These are phyloP conservation scores for Miltochrista miniata DNA, from an alignment of 2,888 invertebrate genomes.

Conservation along the genomic window DNA sequence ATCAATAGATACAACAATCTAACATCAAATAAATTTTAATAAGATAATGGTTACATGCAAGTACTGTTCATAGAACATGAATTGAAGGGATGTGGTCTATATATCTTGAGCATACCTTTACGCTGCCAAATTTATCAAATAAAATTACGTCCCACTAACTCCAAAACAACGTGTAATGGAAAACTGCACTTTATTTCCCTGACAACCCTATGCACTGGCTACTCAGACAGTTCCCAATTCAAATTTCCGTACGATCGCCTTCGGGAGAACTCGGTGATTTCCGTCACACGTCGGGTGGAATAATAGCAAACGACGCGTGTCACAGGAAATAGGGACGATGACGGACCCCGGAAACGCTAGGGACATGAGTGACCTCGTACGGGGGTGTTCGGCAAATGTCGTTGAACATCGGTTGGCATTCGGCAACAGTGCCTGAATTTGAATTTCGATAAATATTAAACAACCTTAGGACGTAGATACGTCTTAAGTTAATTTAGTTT, in stretches of 20 bases:
- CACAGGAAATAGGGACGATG: constrained; percentile 65
- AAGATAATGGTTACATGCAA: too few relatives aligned
- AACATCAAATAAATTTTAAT: too few relatives aligned
- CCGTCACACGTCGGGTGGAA: constrained; percentile 57
- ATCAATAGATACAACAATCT: too few relatives aligned
- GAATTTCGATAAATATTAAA: constrained; percentile 17
- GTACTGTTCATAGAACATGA: too few relatives aligned
- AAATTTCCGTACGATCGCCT: constrained; percentile 60
- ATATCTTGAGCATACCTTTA: too few relatives aligned
- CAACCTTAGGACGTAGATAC: constrained; percentile 12
- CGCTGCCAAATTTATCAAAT: too few relatives aligned
- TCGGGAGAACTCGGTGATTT: constrained; percentile 59
- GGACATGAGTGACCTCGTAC: constrained; percentile 41
- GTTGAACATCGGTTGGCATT: constrained; percentile 19
- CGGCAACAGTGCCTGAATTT: constrained; percentile 1
- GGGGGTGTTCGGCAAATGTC: constrained; percentile 18
- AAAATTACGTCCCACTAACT: background rate
- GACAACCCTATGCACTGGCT: constrained; percentile 28
- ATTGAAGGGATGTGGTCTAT: too few relatives aligned
- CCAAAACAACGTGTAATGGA: background rate
- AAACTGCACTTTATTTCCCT: background rate
- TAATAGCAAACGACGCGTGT: constrained; percentile 57
- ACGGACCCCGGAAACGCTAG: constrained; percentile 60
- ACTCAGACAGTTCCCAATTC: constrained; percentile 48
- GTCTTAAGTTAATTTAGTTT: background rate